These are phyloP conservation scores for Leptodactylus fuscus DNA, from an alignment of 2,113 vertebrate genomes.

Conservation along the genomic window DNA sequence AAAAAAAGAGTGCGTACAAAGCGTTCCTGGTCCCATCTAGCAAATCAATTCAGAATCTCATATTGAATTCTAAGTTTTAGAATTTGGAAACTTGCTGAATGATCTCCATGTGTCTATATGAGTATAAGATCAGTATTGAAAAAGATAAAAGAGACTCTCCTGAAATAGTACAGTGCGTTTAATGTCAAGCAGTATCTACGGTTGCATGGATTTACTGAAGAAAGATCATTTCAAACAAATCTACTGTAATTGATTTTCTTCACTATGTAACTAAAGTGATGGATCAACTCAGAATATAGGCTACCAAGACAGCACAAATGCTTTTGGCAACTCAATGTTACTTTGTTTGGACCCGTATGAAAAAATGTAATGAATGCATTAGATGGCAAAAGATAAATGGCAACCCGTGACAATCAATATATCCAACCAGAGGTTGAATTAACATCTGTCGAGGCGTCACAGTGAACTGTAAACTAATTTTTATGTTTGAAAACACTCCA, in stretches of 20 bases:
- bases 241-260: conserved; percentile 32
- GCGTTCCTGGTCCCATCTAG: not conserved
- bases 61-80: not conserved
- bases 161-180: not conserved
- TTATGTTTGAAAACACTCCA: too few relatives aligned
- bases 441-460: too few relatives aligned
- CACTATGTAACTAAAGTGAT: conserved; percentile 7
- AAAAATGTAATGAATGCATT: not conserved
- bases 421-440: too few relatives aligned
- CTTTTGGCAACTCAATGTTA: not conserved
- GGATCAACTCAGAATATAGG: conserved; percentile 27
- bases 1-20: not conserved
- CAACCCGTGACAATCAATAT: not conserved
- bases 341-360: not conserved
- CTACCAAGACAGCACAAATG: not conserved
- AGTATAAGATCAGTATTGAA: not conserved
- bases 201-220: conserved; percentile 15
- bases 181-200: not conserved
- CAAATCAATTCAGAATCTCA: not conserved
- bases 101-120: not conserved
- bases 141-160: not conserved
- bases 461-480: too few relatives aligned
- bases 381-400: not conserved
- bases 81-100: too few relatives aligned
- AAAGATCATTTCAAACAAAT: conserved; percentile 27